Evolutionary conservation across 2,888 invertebrate species (phyloP), one percentile per base, ranked within the genome.

Genomic region (Heteropelma amictum): DNA sequence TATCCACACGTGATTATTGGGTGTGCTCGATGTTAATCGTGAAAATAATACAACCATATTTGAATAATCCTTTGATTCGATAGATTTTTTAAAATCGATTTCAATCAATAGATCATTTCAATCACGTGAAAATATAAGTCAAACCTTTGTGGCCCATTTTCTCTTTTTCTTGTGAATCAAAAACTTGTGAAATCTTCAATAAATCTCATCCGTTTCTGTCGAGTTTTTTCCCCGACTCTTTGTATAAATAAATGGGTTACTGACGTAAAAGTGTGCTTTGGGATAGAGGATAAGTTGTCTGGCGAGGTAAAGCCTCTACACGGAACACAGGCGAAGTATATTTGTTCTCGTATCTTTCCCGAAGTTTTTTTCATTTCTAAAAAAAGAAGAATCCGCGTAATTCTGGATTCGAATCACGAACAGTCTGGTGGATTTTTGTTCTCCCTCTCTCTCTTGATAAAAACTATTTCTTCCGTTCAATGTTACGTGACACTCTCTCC

Each of bases 401-500:
- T n/a, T n/a, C n/a, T n/a, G n/a, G n/a, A n/a, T n/a, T n/a, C n/a
- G n/a, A n/a, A n/a, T n/a, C n/a, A n/a, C n/a, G n/a, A n/a, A n/a
- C n/a, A n/a, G n/a, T n/a, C n/a, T n/a, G n/a, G n/a, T n/a, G 26
- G 26, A 21, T 10, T 28, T 47, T 56, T 38, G 30, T 40, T 4
- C 21, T 42, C 26, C 6, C 26, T 33, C 17, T 42, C n/a, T n/a
- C n/a, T n/a, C n/a, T n/a, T n/a, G n/a, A n/a, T n/a, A n/a, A n/a
- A n/a, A n/a, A n/a, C n/a, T n/a, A n/a, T n/a, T n/a, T n/a, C n/a
- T n/a, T n/a, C n/a, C n/a, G n/a, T n/a, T n/a, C 21, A 12, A 1
- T 54, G 69, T 77, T 71, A 77, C 74, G 72, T 63, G 1, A 71
- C 47, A 49, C 63, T 73, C 23, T 56, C 10, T 30, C 69, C 60